phyloP scores from a whole-genome alignment of 2,888 invertebrate genomes.

The Nemotelus nigrinus region DNA sequence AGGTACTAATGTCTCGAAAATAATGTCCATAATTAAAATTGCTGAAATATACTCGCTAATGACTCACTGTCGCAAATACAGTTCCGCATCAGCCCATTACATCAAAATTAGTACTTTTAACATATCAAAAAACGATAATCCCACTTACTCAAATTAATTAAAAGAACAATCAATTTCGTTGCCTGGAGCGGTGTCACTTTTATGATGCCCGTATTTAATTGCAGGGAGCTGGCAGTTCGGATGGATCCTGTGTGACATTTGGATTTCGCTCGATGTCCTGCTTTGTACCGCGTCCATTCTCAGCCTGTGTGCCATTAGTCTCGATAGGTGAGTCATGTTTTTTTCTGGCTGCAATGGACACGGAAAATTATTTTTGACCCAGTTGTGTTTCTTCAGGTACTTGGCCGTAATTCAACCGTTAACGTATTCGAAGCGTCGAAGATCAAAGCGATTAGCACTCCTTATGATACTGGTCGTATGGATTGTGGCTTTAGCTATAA shows the following conservation, averaged over 20 bases:
- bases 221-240: conserved; percentile 81
- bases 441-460: conserved; percentile 84
- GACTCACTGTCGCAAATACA: too few species aligned
- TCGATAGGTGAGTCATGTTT: conserved; percentile 70
- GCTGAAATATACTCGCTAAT: too few species aligned
- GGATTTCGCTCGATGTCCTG: conserved; percentile 92
- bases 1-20: too few species aligned
- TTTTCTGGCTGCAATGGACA: conserved; percentile 11
- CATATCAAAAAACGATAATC: too few species aligned
- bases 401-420: conserved; percentile 93
- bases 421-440: conserved; percentile 87
- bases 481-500: conserved; percentile 89
- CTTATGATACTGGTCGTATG: conserved; percentile 91
- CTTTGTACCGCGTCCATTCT: conserved; percentile 94
- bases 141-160: too few species aligned
- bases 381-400: conserved; percentile 68
- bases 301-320: conserved; percentile 91
- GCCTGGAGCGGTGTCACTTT: too few species aligned
- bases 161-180: too few species aligned
- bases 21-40: too few species aligned
- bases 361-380: conserved; percentile 30
- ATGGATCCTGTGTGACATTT: conserved; percentile 86
- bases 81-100: too few species aligned
- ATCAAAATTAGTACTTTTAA: too few species aligned
- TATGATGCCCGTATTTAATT: background rate